Evolutionary conservation across 2,888 invertebrate species (phyloP), one percentile per base, ranked within the genome.

Genomic region (Daptonema setosum): DNA sequence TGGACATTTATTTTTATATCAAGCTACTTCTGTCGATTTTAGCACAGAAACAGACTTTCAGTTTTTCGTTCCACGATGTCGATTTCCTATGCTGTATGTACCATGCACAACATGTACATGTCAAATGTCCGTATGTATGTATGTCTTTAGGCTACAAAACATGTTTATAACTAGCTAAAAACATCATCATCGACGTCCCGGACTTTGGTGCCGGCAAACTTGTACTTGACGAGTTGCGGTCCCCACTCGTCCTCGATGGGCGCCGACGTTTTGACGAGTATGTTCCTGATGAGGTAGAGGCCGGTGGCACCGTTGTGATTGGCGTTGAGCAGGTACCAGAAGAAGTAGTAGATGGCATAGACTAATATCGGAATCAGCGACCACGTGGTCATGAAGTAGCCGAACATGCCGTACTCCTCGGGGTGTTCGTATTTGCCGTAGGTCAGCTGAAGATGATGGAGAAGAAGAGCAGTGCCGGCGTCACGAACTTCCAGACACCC

Each of bases 281-380:
- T 35, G 14, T 35, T 22, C 24, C 5, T 22, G 26, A 54, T 20
- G 2, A 2, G 17, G 26, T 30, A 17, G 2, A 28, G 22, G 2
- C 20, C 17, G 14, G 17, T n/a, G 41, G 24, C 35, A 2, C 54
- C n/a, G 26, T 20, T 3, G 43, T 28, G 57, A 30, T 28, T 26
- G 43, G 3, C 30, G 5, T 3, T 54, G 25, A 3, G 8, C 17
- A 14, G 26, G 17, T 14, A 14, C 35, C 3, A 50, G 26, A 17
- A 14, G 14, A 68, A 54, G 59, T 65, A 66, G 57, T 61, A 63
- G 14, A 67, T 14, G 58, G 67, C 68, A 11, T 67, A 65, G 8
- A 56, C 56, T 3, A 69, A 68, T n/a, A 71, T 69, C 45, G 66
- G 63, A 17, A 66, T 47, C 30, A 70, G 64, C n/a, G 68, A 67